phyloP scores from a whole-genome alignment of 1,140 invertebrate genomes.

The Trichogramma pretiosum region DNA sequence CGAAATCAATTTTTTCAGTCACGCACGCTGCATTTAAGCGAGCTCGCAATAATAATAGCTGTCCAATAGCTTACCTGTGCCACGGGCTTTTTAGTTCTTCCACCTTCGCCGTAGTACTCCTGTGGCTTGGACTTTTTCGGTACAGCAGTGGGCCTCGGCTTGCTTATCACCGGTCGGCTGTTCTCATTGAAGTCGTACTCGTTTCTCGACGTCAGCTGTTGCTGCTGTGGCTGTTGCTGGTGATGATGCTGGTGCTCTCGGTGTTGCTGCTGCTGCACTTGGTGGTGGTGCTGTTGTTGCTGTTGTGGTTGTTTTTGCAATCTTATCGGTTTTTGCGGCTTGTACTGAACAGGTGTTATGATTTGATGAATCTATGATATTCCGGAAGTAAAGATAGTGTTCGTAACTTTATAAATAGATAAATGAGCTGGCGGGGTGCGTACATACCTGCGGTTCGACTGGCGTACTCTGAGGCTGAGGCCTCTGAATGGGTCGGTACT shows the following conservation, averaged over 20 bases:
- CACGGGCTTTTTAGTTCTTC: constrained; percentile 55
- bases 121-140: constrained; percentile 22
- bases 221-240: constrained; percentile 11
- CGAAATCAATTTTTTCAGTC: too few relatives aligned
- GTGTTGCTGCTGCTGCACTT: background rate
- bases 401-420: background rate
- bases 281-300: constrained; percentile 17
- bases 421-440: background rate
- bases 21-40: too few relatives aligned
- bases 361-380: constrained; percentile 15
- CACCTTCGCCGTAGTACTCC: constrained; percentile 20
- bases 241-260: background rate
- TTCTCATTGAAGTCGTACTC: constrained; percentile 24
- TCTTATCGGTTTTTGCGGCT: constrained; percentile 22
- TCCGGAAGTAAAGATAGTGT: background rate
- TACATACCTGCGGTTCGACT: too few relatives aligned
- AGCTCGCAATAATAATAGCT: too few relatives aligned
- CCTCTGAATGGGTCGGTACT: too few relatives aligned
- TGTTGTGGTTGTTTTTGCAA: constrained; percentile 17
- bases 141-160: constrained; percentile 22
- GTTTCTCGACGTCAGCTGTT: constrained; percentile 17
- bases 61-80: constrained; percentile 55
- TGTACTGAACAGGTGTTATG: constrained; percentile 28
- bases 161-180: constrained; percentile 18
- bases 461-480: too few relatives aligned